Evolutionary conservation across 2,888 invertebrate genomes (phyloP).

Genomic region (Caenorhabditis uteleia): DNA sequence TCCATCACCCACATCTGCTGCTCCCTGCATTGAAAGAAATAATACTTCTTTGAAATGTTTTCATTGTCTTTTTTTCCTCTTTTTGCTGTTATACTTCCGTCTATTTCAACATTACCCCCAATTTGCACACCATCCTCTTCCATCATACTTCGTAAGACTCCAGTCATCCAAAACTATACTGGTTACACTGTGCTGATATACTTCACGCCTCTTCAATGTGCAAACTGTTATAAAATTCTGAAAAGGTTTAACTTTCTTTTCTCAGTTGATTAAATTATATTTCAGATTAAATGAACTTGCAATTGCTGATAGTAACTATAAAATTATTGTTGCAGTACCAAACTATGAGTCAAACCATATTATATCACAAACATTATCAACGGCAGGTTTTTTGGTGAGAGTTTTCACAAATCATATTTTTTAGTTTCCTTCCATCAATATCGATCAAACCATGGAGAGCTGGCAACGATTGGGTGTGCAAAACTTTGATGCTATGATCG

Average conservation of each 20-base stretch:
- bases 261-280: neutral
- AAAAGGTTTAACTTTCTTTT: slow-evolving; percentile 10
- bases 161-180: slow-evolving; percentile 10
- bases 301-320: neutral
- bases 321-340: slow-evolving; percentile 34
- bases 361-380: slow-evolving; percentile 16
- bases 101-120: neutral
- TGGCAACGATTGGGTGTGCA: slow-evolving; percentile 17
- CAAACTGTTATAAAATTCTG: slow-evolving; percentile 27
- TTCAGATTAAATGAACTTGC: slow-evolving; percentile 21
- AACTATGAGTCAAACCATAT: slow-evolving; percentile 38
- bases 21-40: no score
- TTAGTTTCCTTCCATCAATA: slow-evolving; percentile 40
- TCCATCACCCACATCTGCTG: no score
- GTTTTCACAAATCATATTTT: slow-evolving; percentile 2
- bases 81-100: no score
- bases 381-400: slow-evolving; percentile 8
- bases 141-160: slow-evolving; percentile 16
- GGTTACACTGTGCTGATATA: slow-evolving; percentile 8
- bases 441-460: slow-evolving; percentile 30
- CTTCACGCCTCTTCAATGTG: slow-evolving; percentile 24
- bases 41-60: no score
- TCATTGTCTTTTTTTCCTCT: no score
- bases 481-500: slow-evolving; percentile 29
- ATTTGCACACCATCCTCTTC: slow-evolving; percentile 14